These are phyloP conservation scores for Burhinus oedicnemus DNA, from an alignment of 2,113 vertebrate species.

Conservation along the genomic window DNA sequence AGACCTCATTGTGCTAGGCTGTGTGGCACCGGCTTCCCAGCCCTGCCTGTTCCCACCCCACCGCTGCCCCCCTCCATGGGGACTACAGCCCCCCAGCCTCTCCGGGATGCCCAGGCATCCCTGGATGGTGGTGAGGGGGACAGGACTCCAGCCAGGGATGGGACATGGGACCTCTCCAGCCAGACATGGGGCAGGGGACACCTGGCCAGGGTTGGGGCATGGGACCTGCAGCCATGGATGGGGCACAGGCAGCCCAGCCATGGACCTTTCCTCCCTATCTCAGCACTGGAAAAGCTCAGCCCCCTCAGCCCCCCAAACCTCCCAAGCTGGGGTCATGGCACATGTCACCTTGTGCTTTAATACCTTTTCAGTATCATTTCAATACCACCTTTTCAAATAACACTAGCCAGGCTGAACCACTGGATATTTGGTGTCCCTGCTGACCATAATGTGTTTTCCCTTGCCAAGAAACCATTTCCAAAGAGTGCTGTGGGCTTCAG, in stretches of 20 bases:
- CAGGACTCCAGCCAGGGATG: fast-evolving
- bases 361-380: not conserved
- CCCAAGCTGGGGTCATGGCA: not conserved
- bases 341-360: not conserved
- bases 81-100: not conserved
- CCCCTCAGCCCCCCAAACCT: not conserved
- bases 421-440: not conserved
- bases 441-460: not conserved
- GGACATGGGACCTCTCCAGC: too few relatives aligned
- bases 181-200: not conserved
- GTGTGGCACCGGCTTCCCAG: not conserved
- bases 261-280: not conserved
- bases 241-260: not conserved
- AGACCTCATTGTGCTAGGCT: conserved; percentile 26
- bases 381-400: not conserved
- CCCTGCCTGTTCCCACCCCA: not conserved
- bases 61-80: not conserved
- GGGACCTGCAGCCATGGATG: not conserved
- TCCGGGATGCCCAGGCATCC: fast-evolving
- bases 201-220: too few relatives aligned
- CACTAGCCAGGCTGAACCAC: not conserved
- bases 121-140: not conserved
- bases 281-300: not conserved
- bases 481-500: not conserved
- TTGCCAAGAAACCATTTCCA: not conserved